These are phyloP conservation scores for Arvicanthis niloticus DNA, from an alignment of 2,113 vertebrate genomes.

Conservation along the genomic window DNA sequence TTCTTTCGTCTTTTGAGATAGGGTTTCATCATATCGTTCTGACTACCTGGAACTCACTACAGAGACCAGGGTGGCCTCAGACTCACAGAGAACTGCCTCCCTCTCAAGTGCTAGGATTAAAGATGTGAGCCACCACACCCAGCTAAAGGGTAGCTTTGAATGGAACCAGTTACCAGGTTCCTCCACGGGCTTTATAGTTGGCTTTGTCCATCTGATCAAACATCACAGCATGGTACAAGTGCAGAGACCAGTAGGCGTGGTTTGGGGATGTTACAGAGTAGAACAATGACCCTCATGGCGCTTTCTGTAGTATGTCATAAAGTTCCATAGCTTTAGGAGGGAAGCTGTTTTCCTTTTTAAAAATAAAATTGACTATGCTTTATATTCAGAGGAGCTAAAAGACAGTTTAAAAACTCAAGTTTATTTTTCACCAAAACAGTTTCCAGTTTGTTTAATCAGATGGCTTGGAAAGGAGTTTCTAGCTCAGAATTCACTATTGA, in stretches of 20 bases:
- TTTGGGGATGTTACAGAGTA: neutral
- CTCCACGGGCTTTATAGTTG: neutral
- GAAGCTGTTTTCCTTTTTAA: neutral
- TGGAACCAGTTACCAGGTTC: neutral
- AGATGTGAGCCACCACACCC: neutral
- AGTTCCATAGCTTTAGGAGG: neutral
- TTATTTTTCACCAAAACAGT: neutral
- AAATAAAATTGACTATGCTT: neutral
- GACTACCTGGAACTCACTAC: neutral
- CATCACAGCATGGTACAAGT: neutral
- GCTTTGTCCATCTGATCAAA: neutral
- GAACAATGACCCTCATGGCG: neutral
- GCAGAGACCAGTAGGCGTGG: neutral
- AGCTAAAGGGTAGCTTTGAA: neutral
- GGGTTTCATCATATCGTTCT: neutral
- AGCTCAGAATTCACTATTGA: neutral
- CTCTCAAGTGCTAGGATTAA: neutral
- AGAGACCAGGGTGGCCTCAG: neutral
- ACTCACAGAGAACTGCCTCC: neutral
- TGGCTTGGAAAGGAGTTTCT: neutral
- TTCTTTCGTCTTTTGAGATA: neutral
- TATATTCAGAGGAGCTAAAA: neutral
- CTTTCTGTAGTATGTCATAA: neutral
- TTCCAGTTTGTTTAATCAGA: neutral
- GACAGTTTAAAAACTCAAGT: neutral